Evolutionary conservation across 2,113 vertebrate species (phyloP), one percentile per base, ranked within the genome.

Genomic region (Seriola quinqueradiata): DNA sequence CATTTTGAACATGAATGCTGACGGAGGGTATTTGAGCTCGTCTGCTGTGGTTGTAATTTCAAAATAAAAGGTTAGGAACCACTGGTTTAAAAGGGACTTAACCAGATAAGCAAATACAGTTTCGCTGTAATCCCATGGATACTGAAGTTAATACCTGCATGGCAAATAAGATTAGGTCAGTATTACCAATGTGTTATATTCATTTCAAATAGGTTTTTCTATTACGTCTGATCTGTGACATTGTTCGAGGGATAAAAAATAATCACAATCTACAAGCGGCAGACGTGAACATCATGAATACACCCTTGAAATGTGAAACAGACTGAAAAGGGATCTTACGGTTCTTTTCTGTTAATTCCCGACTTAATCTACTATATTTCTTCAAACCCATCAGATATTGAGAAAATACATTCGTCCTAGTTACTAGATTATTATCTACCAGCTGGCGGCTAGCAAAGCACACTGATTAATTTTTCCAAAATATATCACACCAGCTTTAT

Each of bases 91-190:
- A 57, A 21, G 14, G 17, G 72, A 72, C 17, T 74, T 67, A 74
- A 77, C 34, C 66, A 38, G 46, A 69, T 44, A 57, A 64, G 63
- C 42, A 61, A 69, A 86, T 14, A 16, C 50, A 64, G 36, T 68
- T 28, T 16, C 9, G 21, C 34, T 38, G 13, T 84, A 84, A 88
- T 86, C 79, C 77, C 4, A 1, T 4, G 7, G 36, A 84, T 38
- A 57, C 59, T 21, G 10, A 55, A 81, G 48, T 77, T 68, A 88
- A 87, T 76, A 87, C 77, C 46, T 63, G 66, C 75, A 55, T 1
- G 8, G 42, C 50, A 83, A 87, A 93, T 58, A 76, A 75, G 88
- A 93, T 91, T 79, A 25, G 13, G 42, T 86, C 36, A 76, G 73
- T 38, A 58, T 87, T 77, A 78, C 66, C 68, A 57, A 63, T 48